Evolutionary conservation across 2,888 invertebrate species (phyloP), one percentile per base, ranked within the genome.

Genomic region (Holacanthella duospinosa): DNA sequence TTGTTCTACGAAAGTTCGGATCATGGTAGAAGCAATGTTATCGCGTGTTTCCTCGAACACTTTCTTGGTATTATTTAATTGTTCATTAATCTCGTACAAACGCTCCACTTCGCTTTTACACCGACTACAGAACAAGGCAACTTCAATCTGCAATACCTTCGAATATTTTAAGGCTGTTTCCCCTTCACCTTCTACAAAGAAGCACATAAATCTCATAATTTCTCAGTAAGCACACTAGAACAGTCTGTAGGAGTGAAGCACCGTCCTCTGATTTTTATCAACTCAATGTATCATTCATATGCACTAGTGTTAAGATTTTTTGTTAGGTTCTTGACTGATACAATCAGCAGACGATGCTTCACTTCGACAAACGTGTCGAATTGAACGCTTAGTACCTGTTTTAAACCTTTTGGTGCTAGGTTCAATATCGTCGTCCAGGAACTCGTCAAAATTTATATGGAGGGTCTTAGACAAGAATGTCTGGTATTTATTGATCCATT

Each of bases 31-130:
- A 24, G 67, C 64, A 4, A 67, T 27, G 54, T 59, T 61, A 29
- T 67, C 67, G 26, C 67, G 61, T 21, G 61, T 48, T 24, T 59
- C 56, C 44, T 67, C 67, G 53, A 61, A 67, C 24, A 27, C 29
- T 21, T 29, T 61, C 1, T 54, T 53, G 12, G 60, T 60, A 19
- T 55, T 44, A 26, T 62, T 61, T 60, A 65, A 59, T 1, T 43
- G 54, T 24, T 36, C n/a, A 58, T 67, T 60, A 6, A 59, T n/a
- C 4, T 63, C 60, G 43, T 60, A 54, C 6, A 67, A 28, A 19
- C 26, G 19, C 19, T 53, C 43, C 24, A 67, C 58, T 24, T 64
- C 58, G n/a, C 55, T 25, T 48, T 62, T 43, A 54, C 67, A 67
- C 2, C 16, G 43, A 36, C 24, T 27, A 48, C 67, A 67, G 53